Evolutionary conservation across 2,113 vertebrate genomes (phyloP).

Genomic region (Serilophus lunatus): DNA sequence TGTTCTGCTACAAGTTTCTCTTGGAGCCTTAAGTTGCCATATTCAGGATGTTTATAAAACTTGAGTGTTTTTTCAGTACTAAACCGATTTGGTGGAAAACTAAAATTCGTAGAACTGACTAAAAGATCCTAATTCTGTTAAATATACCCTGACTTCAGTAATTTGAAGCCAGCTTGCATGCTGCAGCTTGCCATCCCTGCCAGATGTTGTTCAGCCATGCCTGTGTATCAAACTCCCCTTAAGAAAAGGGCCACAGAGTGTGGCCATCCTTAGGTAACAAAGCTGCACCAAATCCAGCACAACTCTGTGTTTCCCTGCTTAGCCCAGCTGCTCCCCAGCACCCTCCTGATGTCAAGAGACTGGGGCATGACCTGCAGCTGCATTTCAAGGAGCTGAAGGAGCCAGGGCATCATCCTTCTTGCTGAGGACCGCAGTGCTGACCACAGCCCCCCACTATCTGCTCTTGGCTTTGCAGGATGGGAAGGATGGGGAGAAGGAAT

Average conservation of each 20-base stretch:
- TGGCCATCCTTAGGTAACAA: accelerated
- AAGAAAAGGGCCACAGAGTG: accelerated
- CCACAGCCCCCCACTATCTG: not conserved
- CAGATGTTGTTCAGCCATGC: not conserved
- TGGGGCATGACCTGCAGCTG: not conserved
- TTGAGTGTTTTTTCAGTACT: not conserved
- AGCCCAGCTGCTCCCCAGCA: not conserved
- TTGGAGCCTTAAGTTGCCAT: not conserved
- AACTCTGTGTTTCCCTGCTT: not conserved
- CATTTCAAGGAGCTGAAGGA: not conserved
- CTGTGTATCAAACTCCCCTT: not conserved
- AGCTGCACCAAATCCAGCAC: not conserved
- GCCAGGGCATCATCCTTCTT: not conserved
- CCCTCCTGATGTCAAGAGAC: accelerated
- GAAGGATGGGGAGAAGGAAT: not conserved
- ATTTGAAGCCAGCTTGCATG: not conserved
- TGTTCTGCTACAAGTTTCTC: not conserved
- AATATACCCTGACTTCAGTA: not conserved
- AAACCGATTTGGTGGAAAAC: not conserved
- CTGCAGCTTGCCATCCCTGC: not conserved
- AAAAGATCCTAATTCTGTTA: not conserved
- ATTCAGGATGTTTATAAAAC: not conserved
- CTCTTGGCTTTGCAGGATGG: not conserved
- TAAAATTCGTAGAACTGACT: not conserved
- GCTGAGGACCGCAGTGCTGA: not conserved